phyloP scores from a whole-genome alignment of 1,140 invertebrate genomes.

The Brachionus asplanchnoidis region DNA sequence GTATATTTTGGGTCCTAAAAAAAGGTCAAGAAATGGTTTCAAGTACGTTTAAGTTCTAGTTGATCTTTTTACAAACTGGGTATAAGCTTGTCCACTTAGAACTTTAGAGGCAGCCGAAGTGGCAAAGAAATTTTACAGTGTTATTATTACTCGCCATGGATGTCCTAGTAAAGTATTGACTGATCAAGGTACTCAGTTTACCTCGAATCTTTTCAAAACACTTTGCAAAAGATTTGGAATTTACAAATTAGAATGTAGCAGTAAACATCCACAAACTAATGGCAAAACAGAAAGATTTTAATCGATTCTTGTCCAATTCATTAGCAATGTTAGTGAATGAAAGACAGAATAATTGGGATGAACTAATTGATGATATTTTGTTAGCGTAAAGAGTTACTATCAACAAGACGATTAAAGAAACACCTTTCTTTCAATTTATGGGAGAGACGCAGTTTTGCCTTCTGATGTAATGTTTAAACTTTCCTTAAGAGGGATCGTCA shows the following conservation, averaged over 20 bases:
- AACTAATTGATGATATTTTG: neutral
- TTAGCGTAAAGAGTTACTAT: too few relatives aligned
- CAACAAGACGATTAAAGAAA: too few relatives aligned
- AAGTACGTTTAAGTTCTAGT: conserved; percentile 51
- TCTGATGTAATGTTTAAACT: neutral
- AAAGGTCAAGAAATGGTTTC: conserved; percentile 44
- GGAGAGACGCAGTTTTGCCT: neutral
- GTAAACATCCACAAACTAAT: conserved; percentile 46
- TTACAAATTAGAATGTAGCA: conserved; percentile 43
- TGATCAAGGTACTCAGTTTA: too few relatives aligned
- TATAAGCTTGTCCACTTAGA: conserved; percentile 50
- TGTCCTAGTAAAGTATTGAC: too few relatives aligned
- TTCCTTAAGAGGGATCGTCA: too few relatives aligned
- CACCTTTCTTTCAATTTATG: too few relatives aligned
- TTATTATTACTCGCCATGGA: too few relatives aligned
- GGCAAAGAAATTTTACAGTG: conserved; percentile 42
- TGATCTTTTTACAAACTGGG: conserved; percentile 55
- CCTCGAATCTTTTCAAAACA: too few relatives aligned
- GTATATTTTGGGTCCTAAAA: conserved; percentile 45
- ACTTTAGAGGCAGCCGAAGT: conserved; percentile 52
- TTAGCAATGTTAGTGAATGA: conserved; percentile 3
- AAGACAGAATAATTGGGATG: conserved; percentile 2
- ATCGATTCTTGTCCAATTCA: neutral
- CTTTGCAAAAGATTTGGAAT: neutral
- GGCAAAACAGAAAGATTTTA: conserved; percentile 43